phyloP scores from a whole-genome alignment of 2,113 vertebrate genomes.

The Dicrurus megarhynchus region DNA sequence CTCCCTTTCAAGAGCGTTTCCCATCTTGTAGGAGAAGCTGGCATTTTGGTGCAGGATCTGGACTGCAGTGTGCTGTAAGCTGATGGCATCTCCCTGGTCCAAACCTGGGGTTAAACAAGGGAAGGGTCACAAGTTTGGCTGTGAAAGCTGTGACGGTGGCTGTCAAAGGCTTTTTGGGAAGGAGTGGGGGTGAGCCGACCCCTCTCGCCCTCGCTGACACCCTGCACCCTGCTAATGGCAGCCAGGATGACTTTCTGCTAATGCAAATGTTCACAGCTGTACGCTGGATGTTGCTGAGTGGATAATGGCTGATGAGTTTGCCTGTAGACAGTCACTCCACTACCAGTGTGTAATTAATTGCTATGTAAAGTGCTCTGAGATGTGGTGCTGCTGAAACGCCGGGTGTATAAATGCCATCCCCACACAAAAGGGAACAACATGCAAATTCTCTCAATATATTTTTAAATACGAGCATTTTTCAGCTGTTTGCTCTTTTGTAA shows the following conservation, averaged over 20 bases:
- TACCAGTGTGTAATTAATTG: constrained; percentile 66
- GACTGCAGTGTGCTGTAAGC: neutral
- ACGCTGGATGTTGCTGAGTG: constrained; percentile 52
- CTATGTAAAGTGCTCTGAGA: constrained; percentile 63
- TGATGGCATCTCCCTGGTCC: neutral
- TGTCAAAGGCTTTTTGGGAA: neutral
- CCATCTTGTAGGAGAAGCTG: neutral
- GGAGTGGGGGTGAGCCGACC: neutral
- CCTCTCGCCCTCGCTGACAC: neutral
- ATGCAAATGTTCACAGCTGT: constrained; percentile 56
- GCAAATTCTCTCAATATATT: constrained; percentile 63
- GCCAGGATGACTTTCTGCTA: neutral
- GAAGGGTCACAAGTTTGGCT: neutral
- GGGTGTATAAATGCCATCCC: constrained; percentile 57
- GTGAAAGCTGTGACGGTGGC: neutral
- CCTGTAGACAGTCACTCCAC: constrained; percentile 63
- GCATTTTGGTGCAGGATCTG: neutral
- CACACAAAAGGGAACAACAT: constrained; percentile 58
- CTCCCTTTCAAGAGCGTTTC: neutral
- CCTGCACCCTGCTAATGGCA: constrained; percentile 13
- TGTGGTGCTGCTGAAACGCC: neutral
- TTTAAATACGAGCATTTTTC: constrained; percentile 65
- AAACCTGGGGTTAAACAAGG: neutral
- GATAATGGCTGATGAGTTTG: constrained; percentile 57
- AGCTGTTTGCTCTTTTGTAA: constrained; percentile 66